Evolutionary conservation across 2,113 vertebrate genomes (phyloP).

Genomic region (Menura novaehollandiae): DNA sequence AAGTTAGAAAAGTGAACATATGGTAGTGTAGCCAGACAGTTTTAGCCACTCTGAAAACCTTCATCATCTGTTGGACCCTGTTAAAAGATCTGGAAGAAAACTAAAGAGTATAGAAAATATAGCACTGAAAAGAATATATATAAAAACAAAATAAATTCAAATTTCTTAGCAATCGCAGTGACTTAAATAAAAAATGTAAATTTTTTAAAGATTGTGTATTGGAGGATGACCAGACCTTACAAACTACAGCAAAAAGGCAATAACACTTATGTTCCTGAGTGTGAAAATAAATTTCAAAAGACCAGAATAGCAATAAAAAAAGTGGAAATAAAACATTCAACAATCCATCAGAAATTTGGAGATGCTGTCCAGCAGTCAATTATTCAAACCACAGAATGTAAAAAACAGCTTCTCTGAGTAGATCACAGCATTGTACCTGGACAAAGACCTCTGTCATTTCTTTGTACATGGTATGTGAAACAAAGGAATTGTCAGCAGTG

Average conservation of each 20-base stretch:
- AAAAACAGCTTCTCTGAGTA: background rate
- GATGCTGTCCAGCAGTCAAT: background rate
- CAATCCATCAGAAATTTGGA: background rate
- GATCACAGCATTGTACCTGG: background rate
- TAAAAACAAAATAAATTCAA: background rate
- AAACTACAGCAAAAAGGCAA: background rate
- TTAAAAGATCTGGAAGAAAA: background rate
- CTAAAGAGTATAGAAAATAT: background rate
- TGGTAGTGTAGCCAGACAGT: background rate
- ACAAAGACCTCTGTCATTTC: background rate
- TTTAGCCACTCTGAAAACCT: background rate
- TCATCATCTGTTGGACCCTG: background rate
- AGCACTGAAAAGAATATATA: background rate
- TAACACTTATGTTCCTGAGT: background rate
- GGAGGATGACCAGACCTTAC: background rate
- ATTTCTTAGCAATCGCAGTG: background rate
- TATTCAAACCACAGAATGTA: background rate
- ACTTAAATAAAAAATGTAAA: background rate
- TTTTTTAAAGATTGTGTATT: background rate
- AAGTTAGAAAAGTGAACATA: background rate
- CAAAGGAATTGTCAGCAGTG: background rate
- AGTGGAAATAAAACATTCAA: background rate
- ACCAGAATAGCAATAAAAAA: background rate
- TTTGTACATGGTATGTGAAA: rapidly evolving
- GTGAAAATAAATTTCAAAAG: background rate